Evolutionary conservation across 1,140 invertebrate species (phyloP), one percentile per base, ranked within the genome.

Genomic region (Anadara kagoshimensis): DNA sequence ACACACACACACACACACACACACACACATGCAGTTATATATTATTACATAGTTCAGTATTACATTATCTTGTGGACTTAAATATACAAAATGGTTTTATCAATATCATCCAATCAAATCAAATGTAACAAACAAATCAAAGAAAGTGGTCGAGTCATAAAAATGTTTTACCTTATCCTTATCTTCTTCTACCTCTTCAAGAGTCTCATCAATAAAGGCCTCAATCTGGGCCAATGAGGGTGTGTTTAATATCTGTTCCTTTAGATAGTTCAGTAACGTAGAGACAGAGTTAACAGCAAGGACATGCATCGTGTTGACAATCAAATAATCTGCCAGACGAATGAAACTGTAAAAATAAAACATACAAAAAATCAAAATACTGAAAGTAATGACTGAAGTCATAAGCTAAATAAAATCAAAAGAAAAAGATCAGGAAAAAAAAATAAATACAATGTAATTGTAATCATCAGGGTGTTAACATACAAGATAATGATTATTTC

Each of bases 281-380:
- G 86, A 83, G 68, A 93, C 92, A 0, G 94, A 94, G 75, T 93
- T 93, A 14, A 92, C 90, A 24, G 94, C 90, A 57, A 95, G 84
- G 14, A 90, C 88, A 79, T 93, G 92, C 82, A 94, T 90, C 83
- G 93, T 93, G 81, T 91, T 92, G 59, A 93, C 92, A 43, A 93
- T 92, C 84, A 94, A 91, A 83, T 94, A 95, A 85, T 95, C 94
- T 12, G 92, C 90, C 51, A 95, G 79, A 29, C 93, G 93, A 75
- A 95, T 94, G 78, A 94, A 95, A 82, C 94, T 95, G 86, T 11
- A 65, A 41, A 47, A 8, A 57, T 16, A 63, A 45, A 68, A 41
- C 49, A 16, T 41, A n/a, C 36, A 24, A 20, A 14, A 12, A n/a
- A n/a, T n/a, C n/a, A n/a, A n/a, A n/a, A n/a, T n/a, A n/a, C n/a